phyloP scores from a whole-genome alignment of 2,113 vertebrate species.

The Miniopterus natalensis region DNA sequence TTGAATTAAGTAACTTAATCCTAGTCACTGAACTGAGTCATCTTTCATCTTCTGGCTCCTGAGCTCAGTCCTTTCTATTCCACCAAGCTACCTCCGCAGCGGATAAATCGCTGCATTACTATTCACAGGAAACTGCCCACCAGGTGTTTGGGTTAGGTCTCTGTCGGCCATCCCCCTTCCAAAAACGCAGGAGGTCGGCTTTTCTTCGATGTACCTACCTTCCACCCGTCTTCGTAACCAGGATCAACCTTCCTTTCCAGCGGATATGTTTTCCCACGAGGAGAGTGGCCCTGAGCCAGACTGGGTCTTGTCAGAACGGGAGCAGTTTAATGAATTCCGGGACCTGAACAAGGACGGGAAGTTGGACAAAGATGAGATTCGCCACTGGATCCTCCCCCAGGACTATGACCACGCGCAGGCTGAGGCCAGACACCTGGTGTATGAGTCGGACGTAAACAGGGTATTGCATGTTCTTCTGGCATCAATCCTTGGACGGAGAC shows the following conservation, averaged over 20 bases:
- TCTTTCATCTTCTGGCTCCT: neutral
- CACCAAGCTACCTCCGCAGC: rapidly evolving
- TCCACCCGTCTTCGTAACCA: neutral
- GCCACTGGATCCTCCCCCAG: constrained; percentile 98
- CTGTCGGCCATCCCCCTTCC: neutral
- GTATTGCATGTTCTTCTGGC: constrained; percentile 82
- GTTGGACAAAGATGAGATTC: constrained; percentile 97
- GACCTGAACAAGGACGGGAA: constrained; percentile 98
- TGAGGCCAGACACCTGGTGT: constrained; percentile 96
- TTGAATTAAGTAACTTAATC: neutral
- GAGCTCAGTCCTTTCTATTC: neutral
- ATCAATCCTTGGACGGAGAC: neutral
- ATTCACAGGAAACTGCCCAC: neutral
- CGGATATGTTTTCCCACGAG: constrained; percentile 98
- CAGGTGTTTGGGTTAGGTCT: neutral
- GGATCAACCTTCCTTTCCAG: constrained; percentile 84
- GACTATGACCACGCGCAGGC: constrained; percentile 98
- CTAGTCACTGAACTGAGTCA: neutral
- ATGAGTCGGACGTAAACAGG: constrained; percentile 96
- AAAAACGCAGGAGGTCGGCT: neutral
- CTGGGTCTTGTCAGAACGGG: constrained; percentile 96
- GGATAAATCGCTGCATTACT: neutral
- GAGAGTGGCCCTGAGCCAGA: constrained; percentile 96
- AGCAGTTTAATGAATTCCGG: constrained; percentile 97
- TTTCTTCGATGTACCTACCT: neutral